These are phyloP conservation scores for Brachypalpus laphriformis DNA, from an alignment of 2,888 invertebrate genomes.

Conservation along the genomic window DNA sequence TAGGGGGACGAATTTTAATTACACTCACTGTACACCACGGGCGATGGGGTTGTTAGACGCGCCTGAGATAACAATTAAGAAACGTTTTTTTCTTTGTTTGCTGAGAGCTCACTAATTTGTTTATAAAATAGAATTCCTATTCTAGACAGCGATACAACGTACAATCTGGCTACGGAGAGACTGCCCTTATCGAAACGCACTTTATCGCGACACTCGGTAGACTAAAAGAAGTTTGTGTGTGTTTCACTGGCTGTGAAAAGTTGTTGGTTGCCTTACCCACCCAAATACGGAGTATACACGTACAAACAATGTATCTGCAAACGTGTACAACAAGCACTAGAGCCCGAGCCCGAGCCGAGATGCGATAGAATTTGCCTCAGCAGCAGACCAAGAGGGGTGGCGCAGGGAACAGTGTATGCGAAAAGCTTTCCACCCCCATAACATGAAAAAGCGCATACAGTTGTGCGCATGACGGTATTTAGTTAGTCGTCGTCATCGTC, in stretches of 20 bases:
- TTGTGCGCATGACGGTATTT: constrained; percentile 45
- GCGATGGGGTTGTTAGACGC: not conserved
- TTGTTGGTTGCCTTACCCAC: constrained; percentile 57
- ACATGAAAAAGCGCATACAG: constrained; percentile 58
- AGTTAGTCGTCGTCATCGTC: constrained; percentile 17
- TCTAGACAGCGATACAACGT: constrained; percentile 12
- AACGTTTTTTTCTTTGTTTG: constrained; percentile 1
- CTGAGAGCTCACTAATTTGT: constrained; percentile 33
- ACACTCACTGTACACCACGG: constrained; percentile 9
- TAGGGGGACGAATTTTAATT: not conserved
- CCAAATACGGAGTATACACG: constrained; percentile 62
- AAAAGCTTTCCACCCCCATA: constrained; percentile 73
- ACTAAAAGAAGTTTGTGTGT: constrained; percentile 63
- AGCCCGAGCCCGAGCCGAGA: too few relatives aligned
- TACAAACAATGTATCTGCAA: constrained; percentile 44
- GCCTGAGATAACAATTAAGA: not conserved
- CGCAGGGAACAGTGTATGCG: constrained; percentile 34
- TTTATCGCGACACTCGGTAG: constrained; percentile 72
- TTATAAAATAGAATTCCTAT: not conserved
- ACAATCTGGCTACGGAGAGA: not conserved
- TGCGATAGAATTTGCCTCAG: constrained; percentile 15
- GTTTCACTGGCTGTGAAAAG: constrained; percentile 47
- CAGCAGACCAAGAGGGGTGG: not conserved
- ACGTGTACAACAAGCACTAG: constrained; percentile 11
- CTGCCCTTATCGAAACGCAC: constrained; percentile 66